Evolutionary conservation across 2,797 vertebrate species (phyloP).

Genomic region (Cyclura pinguis): DNA sequence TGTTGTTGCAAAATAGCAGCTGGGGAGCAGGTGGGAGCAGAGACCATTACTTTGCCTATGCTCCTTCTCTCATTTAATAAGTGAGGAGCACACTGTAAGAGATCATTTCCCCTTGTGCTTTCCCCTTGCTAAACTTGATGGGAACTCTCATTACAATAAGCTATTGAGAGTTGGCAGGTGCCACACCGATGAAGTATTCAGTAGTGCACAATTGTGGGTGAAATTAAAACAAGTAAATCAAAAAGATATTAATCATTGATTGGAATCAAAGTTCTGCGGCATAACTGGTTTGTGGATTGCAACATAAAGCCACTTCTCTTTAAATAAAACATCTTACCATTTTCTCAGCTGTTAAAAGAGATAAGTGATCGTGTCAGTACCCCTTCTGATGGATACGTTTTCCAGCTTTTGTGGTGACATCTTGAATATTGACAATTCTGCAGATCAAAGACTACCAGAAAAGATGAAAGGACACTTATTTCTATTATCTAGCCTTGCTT

Average conservation of each 20-base stretch:
- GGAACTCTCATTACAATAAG: not conserved
- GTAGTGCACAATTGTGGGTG: not conserved
- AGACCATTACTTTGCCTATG: not conserved
- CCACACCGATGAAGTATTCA: not conserved
- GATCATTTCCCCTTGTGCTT: not conserved
- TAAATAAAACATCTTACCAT: not conserved
- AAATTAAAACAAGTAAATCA: not conserved
- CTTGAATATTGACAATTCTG: not conserved
- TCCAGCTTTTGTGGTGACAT: not conserved
- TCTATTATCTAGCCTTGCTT: slow-evolving; percentile 21
- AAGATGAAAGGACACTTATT: not conserved
- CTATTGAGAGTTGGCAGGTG: not conserved
- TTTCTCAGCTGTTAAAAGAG: not conserved
- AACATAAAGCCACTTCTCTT: not conserved
- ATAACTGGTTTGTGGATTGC: slow-evolving; percentile 13
- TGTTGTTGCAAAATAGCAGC: not conserved
- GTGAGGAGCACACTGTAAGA: not conserved
- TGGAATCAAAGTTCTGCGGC: not conserved
- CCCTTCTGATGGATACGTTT: not conserved
- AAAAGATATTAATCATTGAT: not conserved
- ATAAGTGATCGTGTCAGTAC: not conserved
- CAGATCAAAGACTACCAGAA: slow-evolving; percentile 7
- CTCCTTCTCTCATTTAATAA: not conserved
- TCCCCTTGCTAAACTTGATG: too few relatives aligned
- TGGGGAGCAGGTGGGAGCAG: not conserved